These are phyloP conservation scores for Tragulus kanchil DNA, from an alignment of 2,113 vertebrate genomes.

Conservation along the genomic window DNA sequence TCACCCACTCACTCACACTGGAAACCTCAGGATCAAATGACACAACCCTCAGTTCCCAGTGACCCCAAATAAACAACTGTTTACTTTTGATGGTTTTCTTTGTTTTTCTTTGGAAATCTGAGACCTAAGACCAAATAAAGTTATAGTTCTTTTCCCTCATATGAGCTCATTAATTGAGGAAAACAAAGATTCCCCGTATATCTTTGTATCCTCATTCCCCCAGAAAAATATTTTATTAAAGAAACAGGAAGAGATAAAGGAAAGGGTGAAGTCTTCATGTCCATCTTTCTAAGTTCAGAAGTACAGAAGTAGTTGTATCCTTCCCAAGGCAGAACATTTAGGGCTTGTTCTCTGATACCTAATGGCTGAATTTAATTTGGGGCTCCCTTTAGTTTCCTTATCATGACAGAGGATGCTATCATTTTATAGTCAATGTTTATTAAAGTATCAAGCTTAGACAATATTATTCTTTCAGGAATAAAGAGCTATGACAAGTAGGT, in stretches of 20 bases:
- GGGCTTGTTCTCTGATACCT: not conserved
- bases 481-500: not conserved
- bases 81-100: slow-evolving; percentile 35
- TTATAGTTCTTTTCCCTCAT: not conserved
- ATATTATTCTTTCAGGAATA: not conserved
- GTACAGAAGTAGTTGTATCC: not conserved
- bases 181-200: not conserved
- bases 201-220: not conserved
- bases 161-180: not conserved
- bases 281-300: not conserved
- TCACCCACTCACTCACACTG: not conserved
- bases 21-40: slow-evolving; percentile 28
- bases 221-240: not conserved
- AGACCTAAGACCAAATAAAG: not conserved
- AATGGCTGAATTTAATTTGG: not conserved
- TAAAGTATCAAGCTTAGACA: not conserved
- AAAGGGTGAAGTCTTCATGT: not conserved
- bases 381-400: not conserved
- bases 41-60: not conserved
- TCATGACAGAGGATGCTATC: not conserved
- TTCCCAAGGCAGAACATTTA: not conserved
- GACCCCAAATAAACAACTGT: not conserved
- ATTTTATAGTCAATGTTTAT: not conserved
- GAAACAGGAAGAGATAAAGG: not conserved
- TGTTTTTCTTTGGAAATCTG: slow-evolving; percentile 24